Percentiles rank a stretch among this genome's conserved stretches.
These are phyloP conservation scores for Tapirus indicus DNA, from an alignment of 2,797 vertebrate genomes.

Conservation along the genomic window DNA sequence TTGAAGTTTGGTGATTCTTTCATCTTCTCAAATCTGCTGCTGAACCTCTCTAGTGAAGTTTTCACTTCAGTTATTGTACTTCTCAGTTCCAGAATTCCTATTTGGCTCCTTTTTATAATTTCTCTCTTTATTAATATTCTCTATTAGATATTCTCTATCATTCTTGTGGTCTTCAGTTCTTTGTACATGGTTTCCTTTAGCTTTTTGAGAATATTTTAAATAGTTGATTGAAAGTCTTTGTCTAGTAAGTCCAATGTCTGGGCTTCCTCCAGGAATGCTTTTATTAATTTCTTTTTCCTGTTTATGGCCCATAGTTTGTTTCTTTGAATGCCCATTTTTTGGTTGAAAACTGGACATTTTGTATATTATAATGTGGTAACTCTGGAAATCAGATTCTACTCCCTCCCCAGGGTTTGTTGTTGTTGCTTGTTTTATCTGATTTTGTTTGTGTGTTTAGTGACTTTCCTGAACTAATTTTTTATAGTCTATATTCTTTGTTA, in stretches of 20 bases:
- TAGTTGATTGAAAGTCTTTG: background rate
- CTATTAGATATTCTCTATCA: background rate
- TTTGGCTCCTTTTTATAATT: background rate
- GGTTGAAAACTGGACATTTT: background rate
- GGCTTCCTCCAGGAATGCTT: background rate
- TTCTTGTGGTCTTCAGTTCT: background rate
- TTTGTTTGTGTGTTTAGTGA: background rate
- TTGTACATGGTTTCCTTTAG: background rate
- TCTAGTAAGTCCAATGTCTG: background rate
- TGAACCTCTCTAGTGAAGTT: background rate
- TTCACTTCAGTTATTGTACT: background rate
- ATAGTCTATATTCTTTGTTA: background rate
- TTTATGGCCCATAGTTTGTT: background rate
- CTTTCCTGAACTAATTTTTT: background rate
- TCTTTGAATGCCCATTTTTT: background rate
- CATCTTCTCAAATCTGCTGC: background rate
- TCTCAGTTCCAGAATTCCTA: background rate
- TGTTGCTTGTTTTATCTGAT: background rate
- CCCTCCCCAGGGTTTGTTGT: background rate
- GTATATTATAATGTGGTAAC: background rate
- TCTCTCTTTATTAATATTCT: background rate
- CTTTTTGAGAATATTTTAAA: background rate
- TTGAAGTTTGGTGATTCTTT: background rate
- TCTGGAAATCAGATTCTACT: background rate
- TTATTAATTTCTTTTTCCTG: background rate